Percentiles rank a stretch among this genome's conserved stretches.
phyloP scores from a whole-genome alignment of 1,140 invertebrate genomes.

The Sesamia nonagrioides region DNA sequence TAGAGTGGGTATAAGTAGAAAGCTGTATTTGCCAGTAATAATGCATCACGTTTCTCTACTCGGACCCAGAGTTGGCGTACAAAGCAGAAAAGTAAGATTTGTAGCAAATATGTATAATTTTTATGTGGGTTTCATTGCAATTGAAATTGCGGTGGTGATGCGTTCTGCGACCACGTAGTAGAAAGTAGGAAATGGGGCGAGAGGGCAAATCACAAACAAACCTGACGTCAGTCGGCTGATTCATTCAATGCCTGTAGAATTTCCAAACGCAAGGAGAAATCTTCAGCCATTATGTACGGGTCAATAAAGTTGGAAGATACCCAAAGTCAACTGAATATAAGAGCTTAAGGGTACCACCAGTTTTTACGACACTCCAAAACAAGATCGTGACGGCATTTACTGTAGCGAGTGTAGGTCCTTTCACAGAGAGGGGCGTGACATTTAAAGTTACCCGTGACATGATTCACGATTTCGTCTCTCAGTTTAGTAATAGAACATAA shows the following conservation, averaged over 20 bases:
- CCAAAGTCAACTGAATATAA: conserved; percentile 24
- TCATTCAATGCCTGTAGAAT: conserved; percentile 44
- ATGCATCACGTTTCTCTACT: neutral
- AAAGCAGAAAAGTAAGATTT: neutral
- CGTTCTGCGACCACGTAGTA: conserved; percentile 26
- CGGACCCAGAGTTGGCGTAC: neutral
- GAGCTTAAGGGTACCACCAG: conserved; percentile 35
- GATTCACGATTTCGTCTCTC: conserved; percentile 51
- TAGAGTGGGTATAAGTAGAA: neutral
- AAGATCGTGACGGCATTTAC: conserved; percentile 78
- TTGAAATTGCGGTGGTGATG: conserved; percentile 18
- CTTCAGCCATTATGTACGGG: conserved; percentile 13
- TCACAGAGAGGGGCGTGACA: conserved; percentile 73
- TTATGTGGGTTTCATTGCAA: conserved; percentile 15
- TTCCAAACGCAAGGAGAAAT: conserved; percentile 21
- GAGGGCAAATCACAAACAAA: conserved; percentile 38
- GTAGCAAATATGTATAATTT: conserved; percentile 22
- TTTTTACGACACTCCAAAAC: conserved; percentile 68
- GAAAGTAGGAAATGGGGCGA: conserved; percentile 56
- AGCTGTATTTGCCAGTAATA: neutral
- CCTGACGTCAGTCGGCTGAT: conserved; percentile 51
- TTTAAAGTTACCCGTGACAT: conserved; percentile 63
- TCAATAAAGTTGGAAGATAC: neutral
- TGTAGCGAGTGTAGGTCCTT: conserved; percentile 68
- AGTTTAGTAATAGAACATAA: conserved; percentile 8